phyloP scores from a whole-genome alignment of 2,888 invertebrate species.

The Tanytarsus gracilentus region DNA sequence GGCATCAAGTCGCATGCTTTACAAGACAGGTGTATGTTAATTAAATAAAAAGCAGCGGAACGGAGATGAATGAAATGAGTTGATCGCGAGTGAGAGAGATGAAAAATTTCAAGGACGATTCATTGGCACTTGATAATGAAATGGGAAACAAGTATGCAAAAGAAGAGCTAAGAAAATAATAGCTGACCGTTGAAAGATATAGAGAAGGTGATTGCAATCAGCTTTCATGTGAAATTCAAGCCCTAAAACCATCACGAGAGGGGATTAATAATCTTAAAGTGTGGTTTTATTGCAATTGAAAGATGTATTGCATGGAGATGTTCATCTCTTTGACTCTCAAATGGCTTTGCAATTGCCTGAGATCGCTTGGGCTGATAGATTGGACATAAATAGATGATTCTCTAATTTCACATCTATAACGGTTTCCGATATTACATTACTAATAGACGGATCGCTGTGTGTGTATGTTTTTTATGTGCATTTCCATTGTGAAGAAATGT shows the following conservation, averaged over 20 bases:
- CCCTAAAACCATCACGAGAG: neutral
- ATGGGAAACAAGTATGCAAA: neutral
- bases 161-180: neutral
- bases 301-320: too few species aligned
- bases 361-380: neutral
- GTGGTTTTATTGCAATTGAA: neutral
- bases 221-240: neutral
- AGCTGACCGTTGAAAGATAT: neutral
- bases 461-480: neutral
- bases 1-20: too few species aligned
- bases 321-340: neutral
- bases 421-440: neutral
- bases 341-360: neutral
- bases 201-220: neutral
- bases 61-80: neutral
- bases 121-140: neutral
- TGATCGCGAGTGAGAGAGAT: neutral
- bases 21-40: neutral
- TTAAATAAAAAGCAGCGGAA: neutral
- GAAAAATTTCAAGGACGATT: neutral
- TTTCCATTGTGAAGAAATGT: neutral
- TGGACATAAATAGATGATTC: neutral
- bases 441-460: neutral
- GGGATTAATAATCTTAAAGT: neutral
- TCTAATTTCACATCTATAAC: neutral